phyloP scores from a whole-genome alignment of 1,140 invertebrate genomes.

The Orussus abietinus region DNA sequence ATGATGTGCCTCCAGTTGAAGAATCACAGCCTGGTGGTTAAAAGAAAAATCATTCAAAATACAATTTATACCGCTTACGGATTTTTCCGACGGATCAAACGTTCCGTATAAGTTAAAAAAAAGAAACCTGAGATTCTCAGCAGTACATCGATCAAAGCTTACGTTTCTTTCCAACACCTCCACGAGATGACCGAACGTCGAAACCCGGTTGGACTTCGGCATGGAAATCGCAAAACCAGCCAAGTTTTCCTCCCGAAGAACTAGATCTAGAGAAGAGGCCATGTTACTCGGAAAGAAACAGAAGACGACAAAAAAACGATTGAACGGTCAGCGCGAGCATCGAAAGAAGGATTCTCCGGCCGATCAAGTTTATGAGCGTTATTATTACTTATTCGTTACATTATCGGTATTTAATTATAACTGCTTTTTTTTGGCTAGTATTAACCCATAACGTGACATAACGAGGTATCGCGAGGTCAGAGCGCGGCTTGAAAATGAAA shows the following conservation, averaged over 20 bases:
- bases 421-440: conserved; percentile 32
- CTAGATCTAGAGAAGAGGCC: no score
- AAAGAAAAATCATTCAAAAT: no score
- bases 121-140: conserved; percentile 1
- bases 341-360: no score
- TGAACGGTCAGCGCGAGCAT: no score
- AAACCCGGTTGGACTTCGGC: not conserved
- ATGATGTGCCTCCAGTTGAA: conserved; percentile 23
- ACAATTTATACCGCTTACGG: no score
- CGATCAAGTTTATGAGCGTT: no score
- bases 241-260: no score
- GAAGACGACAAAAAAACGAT: no score
- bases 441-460: conserved; percentile 33
- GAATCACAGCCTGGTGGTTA: conserved; percentile 21
- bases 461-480: conserved; percentile 29
- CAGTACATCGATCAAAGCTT: conserved; percentile 10
- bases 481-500: no score
- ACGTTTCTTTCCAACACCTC: conserved; percentile 26
- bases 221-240: no score
- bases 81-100: conserved; percentile 1
- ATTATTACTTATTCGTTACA: conserved; percentile 17
- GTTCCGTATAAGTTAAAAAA: no score
- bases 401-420: conserved; percentile 31
- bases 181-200: conserved; percentile 2
- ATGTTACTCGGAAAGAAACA: no score